phyloP scores from a whole-genome alignment of 1,140 invertebrate species.

The Eciton burchellii region DNA sequence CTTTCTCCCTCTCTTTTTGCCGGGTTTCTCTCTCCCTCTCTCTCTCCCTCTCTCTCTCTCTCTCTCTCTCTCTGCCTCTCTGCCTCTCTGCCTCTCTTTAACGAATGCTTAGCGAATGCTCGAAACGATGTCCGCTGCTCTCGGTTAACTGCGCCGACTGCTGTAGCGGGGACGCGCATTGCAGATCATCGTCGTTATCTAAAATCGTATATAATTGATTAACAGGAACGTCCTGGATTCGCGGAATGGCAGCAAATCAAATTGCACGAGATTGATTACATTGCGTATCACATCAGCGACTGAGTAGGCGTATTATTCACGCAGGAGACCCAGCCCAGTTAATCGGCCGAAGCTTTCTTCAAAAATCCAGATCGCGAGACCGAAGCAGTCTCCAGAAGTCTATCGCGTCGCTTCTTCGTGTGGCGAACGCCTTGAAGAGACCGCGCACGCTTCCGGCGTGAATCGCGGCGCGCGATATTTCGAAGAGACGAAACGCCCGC shows the following conservation, averaged over 20 bases:
- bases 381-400: not conserved
- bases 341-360: not conserved
- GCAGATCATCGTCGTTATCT: conserved; percentile 7
- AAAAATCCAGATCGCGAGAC: not conserved
- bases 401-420: not conserved
- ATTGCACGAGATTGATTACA: conserved; percentile 6
- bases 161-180: too few relatives aligned
- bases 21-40: not conserved
- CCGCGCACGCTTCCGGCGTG: conserved; percentile 8
- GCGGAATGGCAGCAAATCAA: not conserved
- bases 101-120: conserved; percentile 45
- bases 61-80: too few relatives aligned
- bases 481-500: conserved; percentile 45
- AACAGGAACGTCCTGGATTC: not conserved
- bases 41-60: too few relatives aligned
- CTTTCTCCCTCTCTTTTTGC: conserved; percentile 57
- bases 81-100: conserved; percentile 41
- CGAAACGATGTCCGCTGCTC: conserved; percentile 23
- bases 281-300: not conserved
- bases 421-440: not conserved
- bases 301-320: not conserved
- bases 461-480: conserved; percentile 31
- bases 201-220: not conserved
- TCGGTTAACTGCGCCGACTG: not conserved
- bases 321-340: too few relatives aligned